phyloP scores from a whole-genome alignment of 1,140 invertebrate genomes.

The Bacillus rossius region DNA sequence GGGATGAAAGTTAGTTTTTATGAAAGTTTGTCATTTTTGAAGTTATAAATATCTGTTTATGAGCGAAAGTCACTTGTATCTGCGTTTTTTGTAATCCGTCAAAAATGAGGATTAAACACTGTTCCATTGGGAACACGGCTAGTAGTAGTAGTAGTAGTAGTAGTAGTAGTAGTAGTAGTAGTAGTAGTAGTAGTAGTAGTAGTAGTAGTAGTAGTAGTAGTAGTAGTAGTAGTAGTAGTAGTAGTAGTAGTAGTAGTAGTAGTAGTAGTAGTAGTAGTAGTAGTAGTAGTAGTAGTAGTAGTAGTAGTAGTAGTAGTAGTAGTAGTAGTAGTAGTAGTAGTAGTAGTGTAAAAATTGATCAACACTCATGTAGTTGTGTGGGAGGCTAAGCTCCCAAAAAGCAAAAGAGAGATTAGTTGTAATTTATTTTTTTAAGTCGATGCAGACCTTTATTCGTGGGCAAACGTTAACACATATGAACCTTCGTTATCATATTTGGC shows the following conservation, averaged over 20 bases:
- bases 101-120: too few relatives aligned
- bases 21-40: too few relatives aligned
- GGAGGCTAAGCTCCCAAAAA: too few relatives aligned
- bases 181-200: constrained; percentile 6
- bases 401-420: too few relatives aligned
- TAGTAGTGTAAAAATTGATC: neutral
- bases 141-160: neutral
- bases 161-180: neutral
- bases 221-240: constrained; percentile 11
- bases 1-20: too few relatives aligned
- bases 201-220: constrained; percentile 8
- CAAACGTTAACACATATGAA: too few relatives aligned
- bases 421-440: too few relatives aligned
- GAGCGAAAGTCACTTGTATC: neutral
- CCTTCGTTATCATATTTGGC: too few relatives aligned
- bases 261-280: constrained; percentile 3
- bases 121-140: neutral
- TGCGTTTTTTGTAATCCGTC: too few relatives aligned
- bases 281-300: constrained; percentile 7
- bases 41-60: too few relatives aligned
- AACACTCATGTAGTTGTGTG: too few relatives aligned
- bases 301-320: constrained; percentile 4
- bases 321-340: constrained; percentile 1
- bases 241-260: constrained; percentile 5
- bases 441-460: too few relatives aligned